Percentiles rank a stretch among this genome's conserved stretches.
Evolutionary conservation across 2,797 vertebrate species (phyloP).

Genomic region (Melanotaenia maccullochi): DNA sequence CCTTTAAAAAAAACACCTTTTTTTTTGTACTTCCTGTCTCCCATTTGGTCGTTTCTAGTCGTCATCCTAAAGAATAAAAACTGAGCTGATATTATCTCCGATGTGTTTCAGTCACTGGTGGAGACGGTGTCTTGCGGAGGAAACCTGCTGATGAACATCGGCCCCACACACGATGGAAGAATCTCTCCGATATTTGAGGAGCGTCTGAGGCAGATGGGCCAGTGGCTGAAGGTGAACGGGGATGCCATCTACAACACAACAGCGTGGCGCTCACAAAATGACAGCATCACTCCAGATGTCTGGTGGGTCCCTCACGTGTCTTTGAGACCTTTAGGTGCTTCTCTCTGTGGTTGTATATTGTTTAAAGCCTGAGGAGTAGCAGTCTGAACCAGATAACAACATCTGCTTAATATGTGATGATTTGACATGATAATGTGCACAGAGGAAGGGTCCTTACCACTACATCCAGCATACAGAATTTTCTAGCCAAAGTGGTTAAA

Average conservation of each 20-base stretch:
- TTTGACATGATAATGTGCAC: no score
- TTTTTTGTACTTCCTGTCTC: background rate
- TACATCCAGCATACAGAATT: no score
- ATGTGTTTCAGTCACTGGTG: constrained; percentile 84
- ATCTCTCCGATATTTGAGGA: constrained; percentile 93
- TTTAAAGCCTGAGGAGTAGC: no score
- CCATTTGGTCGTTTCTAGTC: background rate
- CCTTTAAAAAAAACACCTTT: background rate
- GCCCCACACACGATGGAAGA: constrained; percentile 90
- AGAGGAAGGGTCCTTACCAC: no score
- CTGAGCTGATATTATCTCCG: background rate
- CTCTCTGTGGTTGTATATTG: no score
- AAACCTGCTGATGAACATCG: constrained; percentile 94
- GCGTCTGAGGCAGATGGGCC: constrained; percentile 91
- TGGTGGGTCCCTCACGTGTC: constrained; percentile 82
- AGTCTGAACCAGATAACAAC: no score
- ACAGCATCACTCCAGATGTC: constrained; percentile 81
- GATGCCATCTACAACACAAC: constrained; percentile 90
- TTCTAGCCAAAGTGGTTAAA: no score
- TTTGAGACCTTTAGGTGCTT: no score
- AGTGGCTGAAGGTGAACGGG: constrained; percentile 92
- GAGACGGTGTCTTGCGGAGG: constrained; percentile 95
- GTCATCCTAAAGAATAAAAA: background rate
- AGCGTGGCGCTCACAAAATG: constrained; percentile 91
- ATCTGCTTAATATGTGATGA: no score